These are phyloP conservation scores for Myioborus miniatus DNA, from an alignment of 2,797 vertebrate species.

Conservation along the genomic window DNA sequence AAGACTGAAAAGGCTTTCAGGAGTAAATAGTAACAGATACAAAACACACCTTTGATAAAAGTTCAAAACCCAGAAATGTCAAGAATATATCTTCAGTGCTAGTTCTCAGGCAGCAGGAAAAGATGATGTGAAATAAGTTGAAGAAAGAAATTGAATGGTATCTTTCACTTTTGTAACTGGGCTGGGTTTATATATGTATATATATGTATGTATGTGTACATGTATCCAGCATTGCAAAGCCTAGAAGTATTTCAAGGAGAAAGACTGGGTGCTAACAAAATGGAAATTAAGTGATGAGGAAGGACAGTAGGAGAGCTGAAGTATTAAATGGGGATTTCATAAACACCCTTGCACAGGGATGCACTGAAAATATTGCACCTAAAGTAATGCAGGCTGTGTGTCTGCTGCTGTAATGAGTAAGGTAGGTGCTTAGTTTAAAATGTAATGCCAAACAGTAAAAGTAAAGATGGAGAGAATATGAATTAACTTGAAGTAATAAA, in stretches of 20 bases:
- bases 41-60: not conserved
- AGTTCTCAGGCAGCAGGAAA: not conserved
- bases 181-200: not conserved
- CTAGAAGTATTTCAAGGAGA: not conserved
- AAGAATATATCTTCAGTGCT: not conserved
- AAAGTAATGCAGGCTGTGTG: not conserved
- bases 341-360: not conserved
- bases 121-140: not conserved
- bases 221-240: not conserved
- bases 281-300: not conserved
- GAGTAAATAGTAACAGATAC: not conserved
- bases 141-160: not conserved
- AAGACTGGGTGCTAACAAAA: slow-evolving; percentile 1
- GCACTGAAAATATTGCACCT: not conserved
- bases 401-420: not conserved
- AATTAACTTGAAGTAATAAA: slow-evolving; percentile 21
- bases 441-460: not conserved
- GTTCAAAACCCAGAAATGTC: not conserved
- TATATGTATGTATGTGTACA: not conserved
- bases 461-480: not conserved
- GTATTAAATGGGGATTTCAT: slow-evolving; percentile 20
- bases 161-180: not conserved
- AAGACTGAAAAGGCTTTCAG: not conserved
- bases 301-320: not conserved
- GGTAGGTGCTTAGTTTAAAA: not conserved